Evolutionary conservation across 2,888 invertebrate species (phyloP).

Genomic region (Andrena minutula): DNA sequence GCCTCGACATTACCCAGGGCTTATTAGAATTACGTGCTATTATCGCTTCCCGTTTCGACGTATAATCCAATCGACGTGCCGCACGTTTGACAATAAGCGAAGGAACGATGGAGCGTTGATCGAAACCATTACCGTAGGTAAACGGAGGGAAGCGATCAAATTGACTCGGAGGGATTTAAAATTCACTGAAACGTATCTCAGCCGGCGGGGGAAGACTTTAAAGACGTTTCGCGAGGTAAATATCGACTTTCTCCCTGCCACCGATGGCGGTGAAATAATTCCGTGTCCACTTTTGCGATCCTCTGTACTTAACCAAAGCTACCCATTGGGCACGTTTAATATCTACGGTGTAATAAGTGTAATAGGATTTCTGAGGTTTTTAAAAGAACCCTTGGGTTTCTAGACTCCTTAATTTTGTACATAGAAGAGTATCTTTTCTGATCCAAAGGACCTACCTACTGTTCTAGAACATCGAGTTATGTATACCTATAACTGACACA

Average conservation of each 20-base stretch:
- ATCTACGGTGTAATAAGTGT: no score
- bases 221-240: conserved; percentile 3
- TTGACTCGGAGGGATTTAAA: conserved; percentile 16
- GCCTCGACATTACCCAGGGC: background rate
- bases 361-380: background rate
- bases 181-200: background rate
- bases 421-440: no score
- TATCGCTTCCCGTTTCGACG: conserved; percentile 10
- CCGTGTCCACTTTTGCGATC: conserved; percentile 22
- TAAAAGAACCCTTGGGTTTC: background rate
- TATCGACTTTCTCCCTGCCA: conserved; percentile 30
- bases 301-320: background rate
- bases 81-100: background rate
- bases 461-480: no score
- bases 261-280: conserved; percentile 20
- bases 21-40: conserved; percentile 19
- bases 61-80: conserved; percentile 17
- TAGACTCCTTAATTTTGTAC: background rate
- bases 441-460: no score
- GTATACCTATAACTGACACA: no score
- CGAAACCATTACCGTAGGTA: conserved; percentile 7
- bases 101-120: conserved; percentile 4
- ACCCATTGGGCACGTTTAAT: no score
- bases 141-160: conserved; percentile 21
- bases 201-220: conserved; percentile 1